Evolutionary conservation across 2,797 vertebrate genomes (phyloP).

Genomic region (Acipenser oxyrinchus): DNA sequence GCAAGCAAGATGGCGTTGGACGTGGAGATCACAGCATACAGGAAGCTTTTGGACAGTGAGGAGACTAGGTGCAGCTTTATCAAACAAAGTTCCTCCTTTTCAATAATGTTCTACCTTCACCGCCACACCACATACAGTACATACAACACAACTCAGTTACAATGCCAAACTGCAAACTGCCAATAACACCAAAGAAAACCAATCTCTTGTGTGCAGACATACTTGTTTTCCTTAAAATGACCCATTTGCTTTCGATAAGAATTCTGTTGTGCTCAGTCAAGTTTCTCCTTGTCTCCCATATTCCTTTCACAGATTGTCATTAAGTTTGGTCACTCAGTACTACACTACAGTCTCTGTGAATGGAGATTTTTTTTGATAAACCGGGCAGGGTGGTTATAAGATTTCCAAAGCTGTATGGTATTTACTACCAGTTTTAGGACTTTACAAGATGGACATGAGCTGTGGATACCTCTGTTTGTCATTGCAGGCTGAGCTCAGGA

Average conservation of each 20-base stretch:
- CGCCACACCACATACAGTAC: not conserved
- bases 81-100: not conserved
- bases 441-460: not conserved
- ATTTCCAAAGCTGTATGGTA: too few relatives aligned
- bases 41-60: constrained; percentile 39
- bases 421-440: not conserved
- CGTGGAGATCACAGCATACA: constrained; percentile 43
- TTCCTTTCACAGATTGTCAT: too few relatives aligned
- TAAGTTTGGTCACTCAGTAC: too few relatives aligned
- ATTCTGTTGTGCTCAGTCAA: too few relatives aligned
- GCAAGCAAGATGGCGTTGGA: constrained; percentile 45
- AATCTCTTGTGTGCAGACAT: not conserved
- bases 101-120: too few relatives aligned
- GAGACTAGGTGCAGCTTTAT: constrained; percentile 31
- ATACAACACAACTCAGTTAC: not conserved
- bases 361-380: too few relatives aligned
- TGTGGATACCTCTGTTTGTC: not conserved
- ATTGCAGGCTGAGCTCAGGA: constrained; percentile 39
- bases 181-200: not conserved
- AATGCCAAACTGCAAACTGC: not conserved
- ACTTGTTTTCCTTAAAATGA: not conserved
- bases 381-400: too few relatives aligned
- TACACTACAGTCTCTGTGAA: too few relatives aligned
- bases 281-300: not conserved
- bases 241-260: not conserved